Evolutionary conservation across 2,888 invertebrate genomes (phyloP), one percentile per base, ranked within the genome.

Genomic region (Pachycephus smyrnensis): DNA sequence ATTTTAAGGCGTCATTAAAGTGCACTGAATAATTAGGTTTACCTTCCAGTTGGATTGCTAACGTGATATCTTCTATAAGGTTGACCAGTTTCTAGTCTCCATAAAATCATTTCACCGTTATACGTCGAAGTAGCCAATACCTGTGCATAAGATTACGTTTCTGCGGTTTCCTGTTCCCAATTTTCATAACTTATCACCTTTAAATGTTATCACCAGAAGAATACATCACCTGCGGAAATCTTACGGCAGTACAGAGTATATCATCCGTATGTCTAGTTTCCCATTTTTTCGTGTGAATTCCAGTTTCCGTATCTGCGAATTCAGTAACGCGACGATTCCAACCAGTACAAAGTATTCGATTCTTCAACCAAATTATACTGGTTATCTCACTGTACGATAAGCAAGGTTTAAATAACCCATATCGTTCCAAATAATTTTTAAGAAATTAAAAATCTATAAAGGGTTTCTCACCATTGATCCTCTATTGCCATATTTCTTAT

Each of bases 1-100:
- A 55, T 55, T 55, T 55, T 2, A 55, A 23, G 23, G 6, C 12
- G 31, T 71, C 12, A 31, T 33, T 31, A 71, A 71, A 71, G 12
- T 12, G 33, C 71, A 71, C 12, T 31, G 32, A 31, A 31, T 31
- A 71, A 71, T 15, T 71, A 30, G n/a, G 36, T 76, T 77, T 73
- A 89, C 88, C 92, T 92, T 68, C 86, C 81, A 12, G 80, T 88
- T n/a, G 93, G 92, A 80, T 92, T 87, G 78, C 89, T 86, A 0
- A 92, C 92, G 80, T 86, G 85, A 75, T 87, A 88, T 77, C 83
- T 85, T 79, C 88, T 85, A 89, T 95, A 96, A 0, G 96, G 94
- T 89, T 96, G 95, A 0, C 96, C 96, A 0, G 96, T 97, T 91
- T 97, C 96, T 77, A 97, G 92, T 83, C 95, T 94, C 97, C 97